Evolutionary conservation across 2,888 invertebrate species (phyloP), one percentile per base, ranked within the genome.

Genomic region (Leptinotarsa juncta): DNA sequence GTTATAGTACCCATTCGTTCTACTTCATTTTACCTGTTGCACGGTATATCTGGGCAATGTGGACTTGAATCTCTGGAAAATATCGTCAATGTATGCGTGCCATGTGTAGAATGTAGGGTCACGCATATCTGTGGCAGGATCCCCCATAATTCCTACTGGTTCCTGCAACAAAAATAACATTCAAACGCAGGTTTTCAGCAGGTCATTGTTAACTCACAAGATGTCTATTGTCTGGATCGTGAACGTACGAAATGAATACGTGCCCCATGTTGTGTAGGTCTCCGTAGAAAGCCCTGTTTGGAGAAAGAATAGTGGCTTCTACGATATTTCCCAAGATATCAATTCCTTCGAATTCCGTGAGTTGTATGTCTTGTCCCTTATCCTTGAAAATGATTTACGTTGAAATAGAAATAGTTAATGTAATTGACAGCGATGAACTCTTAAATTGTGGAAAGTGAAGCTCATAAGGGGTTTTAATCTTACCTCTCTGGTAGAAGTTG

Each of bases 41-140:
- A 84, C 83, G 0, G 88, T 89, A 85, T 96, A 96, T 3, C 93
- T 90, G 0, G 92, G 89, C 48, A 96, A 88, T 16, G 92, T 92
- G 76, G 89, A 89, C 87, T 96, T 96, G 87, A 93, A 93, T 78
- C 92, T 90, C 81, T 92, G 90, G 90, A 96, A 96, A 55, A 96
- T 88, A 80, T 95, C 93, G 82, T 96, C 94, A 49, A 96, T 89
- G 84, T 92, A 94, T 0, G 94, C 91, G 84, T 96, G 96, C 94
- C 94, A 96, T 85, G 94, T 92, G 89, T 96, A 96, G 90, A 96
- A 96, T 26, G 94, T 88, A 0, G 96, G 96, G 88, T 96, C 96
- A 2, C 96, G 90, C 95, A 96, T 95, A 0, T 96, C 94, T 0
- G 95, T 95, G 0, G 95, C 91, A 0, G 94, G 92, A 84, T 96